Evolutionary conservation across 2,888 invertebrate genomes (phyloP), one percentile per base, ranked within the genome.

Genomic region (Cheilosia vulpina): DNA sequence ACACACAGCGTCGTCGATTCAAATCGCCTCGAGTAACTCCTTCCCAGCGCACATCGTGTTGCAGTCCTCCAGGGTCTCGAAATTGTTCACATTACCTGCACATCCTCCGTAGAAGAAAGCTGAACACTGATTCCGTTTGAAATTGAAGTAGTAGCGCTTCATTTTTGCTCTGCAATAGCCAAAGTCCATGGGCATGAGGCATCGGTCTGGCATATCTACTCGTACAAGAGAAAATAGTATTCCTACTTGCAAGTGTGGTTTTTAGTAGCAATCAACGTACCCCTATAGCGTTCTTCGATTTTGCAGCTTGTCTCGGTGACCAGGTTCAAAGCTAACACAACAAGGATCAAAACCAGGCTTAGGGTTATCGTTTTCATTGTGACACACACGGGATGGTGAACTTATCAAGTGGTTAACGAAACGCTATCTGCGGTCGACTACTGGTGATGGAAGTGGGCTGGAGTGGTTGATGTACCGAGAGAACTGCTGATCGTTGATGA

Each of bases 151-250:
- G 94, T 95, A 97, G n/a, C 96, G 93, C 72, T 94, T 94, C 90
- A 95, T 95, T 88, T 94, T 94, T 13, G 96, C 96, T 43, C 94
- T 93, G 90, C 97, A 97, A 1, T 95, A 95, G n/a, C 97, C 97
- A 60, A 93, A 92, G 81, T 95, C 94, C 87, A 93, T 93, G 47
- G 95, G 94, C 89, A 95, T 93, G 93, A 94, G 94, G 88, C 96
- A 96, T 17, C 95, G 94, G 88, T 94, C 96, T 5, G 88, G 88
- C 27, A 89, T 80, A 68, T 89, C 90, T 90, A 45, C 19, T 17
- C 47, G 47, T 19, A 3, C 41, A 77, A 43, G 27, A 57, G 24
- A 68, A 77, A 38, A 13, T 13, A 76, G 21, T 43, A 17, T 57
- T 72, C 3, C 11, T 4, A 43, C 34, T 27, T 45, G 17, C 9